phyloP scores from a whole-genome alignment of 1,140 invertebrate genomes.

The Diplogasteroides magnus region DNA sequence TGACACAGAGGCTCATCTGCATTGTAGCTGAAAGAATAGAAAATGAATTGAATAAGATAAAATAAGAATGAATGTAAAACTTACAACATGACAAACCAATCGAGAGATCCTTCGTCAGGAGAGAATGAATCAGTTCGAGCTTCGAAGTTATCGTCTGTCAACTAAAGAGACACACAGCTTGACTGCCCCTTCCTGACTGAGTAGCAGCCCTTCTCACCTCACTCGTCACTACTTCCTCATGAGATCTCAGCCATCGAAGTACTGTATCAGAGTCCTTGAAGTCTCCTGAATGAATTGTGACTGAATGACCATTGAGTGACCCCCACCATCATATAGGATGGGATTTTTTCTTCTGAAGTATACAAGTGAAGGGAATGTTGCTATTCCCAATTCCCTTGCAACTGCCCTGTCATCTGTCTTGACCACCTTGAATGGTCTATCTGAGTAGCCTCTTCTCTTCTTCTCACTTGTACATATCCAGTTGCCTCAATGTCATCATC shows the following conservation, averaged over 20 bases:
- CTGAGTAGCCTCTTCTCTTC: background rate
- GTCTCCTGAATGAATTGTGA: constrained; percentile 30
- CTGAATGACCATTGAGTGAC: background rate
- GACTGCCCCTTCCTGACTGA: background rate
- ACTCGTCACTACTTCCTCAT: constrained; percentile 42
- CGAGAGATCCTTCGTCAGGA: constrained; percentile 52
- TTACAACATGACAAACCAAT: constrained; percentile 56
- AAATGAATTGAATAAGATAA: background rate
- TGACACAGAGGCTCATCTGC: constrained; percentile 51
- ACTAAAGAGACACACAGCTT: constrained; percentile 4
- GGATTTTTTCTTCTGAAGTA: constrained; percentile 53
- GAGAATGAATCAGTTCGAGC: constrained; percentile 45
- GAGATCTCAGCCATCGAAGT: constrained; percentile 51
- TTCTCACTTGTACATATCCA: constrained; percentile 49
- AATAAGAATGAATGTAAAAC: constrained; percentile 11
- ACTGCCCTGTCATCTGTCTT: constrained; percentile 55
- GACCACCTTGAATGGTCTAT: constrained; percentile 36
- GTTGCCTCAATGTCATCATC: constrained; percentile 55
- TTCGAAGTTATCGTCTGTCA: constrained; percentile 53
- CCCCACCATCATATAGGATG: constrained; percentile 50
- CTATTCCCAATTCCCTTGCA: constrained; percentile 50
- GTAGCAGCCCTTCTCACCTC: constrained; percentile 10
- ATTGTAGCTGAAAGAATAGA: constrained; percentile 43
- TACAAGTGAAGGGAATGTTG: constrained; percentile 51
- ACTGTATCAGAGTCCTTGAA: constrained; percentile 54